These are phyloP conservation scores for Pygoscelis adeliae DNA, from an alignment of 2,113 vertebrate genomes.

Conservation along the genomic window DNA sequence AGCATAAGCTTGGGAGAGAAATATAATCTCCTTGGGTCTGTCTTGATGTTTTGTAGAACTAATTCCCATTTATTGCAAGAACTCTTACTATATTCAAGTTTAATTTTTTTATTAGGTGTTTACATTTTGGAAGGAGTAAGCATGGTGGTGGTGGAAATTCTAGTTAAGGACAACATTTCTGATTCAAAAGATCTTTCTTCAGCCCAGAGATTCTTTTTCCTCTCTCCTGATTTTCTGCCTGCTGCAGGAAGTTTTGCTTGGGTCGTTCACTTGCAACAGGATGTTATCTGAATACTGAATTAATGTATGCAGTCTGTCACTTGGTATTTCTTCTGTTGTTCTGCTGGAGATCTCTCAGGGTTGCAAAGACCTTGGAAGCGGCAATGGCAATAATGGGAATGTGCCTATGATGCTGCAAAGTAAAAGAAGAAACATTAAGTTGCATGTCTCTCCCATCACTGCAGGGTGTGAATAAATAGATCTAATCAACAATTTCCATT, in stretches of 20 bases:
- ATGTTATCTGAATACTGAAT: neutral
- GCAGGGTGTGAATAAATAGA: conserved; percentile 33
- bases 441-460: neutral
- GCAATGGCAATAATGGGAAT: neutral
- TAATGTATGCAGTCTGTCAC: conserved; percentile 47
- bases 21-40: neutral
- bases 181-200: neutral
- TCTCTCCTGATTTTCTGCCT: neutral
- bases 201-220: neutral
- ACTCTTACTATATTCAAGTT: neutral
- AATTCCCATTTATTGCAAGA: neutral
- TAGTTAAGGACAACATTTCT: neutral
- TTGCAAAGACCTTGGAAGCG: conserved; percentile 25
- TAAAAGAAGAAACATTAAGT: neutral
- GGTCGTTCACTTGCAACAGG: conserved; percentile 39
- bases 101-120: conserved; percentile 27
- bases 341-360: conserved; percentile 42
- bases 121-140: neutral
- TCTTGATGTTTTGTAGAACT: neutral
- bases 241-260: conserved; percentile 38
- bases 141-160: neutral
- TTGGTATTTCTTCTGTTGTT: conserved; percentile 16
- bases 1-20: neutral
- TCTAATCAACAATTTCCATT: conserved; percentile 20
- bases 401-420: conserved; percentile 3